Base-by-base conservation (phyloP, 2,888 invertebrate species). In the Dione juno region DNA sequence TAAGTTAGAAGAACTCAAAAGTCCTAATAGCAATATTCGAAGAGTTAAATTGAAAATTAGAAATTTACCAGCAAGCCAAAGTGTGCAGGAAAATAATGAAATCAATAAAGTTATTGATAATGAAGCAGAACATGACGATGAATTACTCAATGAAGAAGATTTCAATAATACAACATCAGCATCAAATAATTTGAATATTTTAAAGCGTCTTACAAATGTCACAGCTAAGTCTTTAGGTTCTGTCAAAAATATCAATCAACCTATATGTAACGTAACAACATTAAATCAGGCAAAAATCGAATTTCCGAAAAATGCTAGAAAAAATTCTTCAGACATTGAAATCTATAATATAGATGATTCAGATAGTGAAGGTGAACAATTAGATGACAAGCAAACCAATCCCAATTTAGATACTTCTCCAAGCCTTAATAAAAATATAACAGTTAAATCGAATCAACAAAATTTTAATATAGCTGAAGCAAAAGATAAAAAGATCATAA, bases 291-390 rank as follows among this genome's bases (percentile, higher is more conserved):
- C 66, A n/a, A 71, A 74, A 70, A 81, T 81, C 67, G 74, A 69
- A 28, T 71, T 77, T 54, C 74, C 67, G 76, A 78, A 76, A 78
- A 77, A 45, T 74, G 73, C 74, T 50, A 77, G 3, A 74, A 81
- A 80, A 68, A 79, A 79, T 70, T 78, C 79, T 72, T 75, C 80
- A 50, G 84, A 86, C 71, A 82, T 88, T 67, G 92, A 92, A 82
- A 88, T 91, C 75, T 90, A 86, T 72, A 90, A 87, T 74, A 84
- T 92, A 74, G 92, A 92, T 63, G 92, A 92, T 76, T 92, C 92
- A 64, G 92, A 92, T 68, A 86, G 85, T 77, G 90, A 92, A 69
- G 88, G 87, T 74, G 64, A 74, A 58, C 16, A 69, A 45, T 19
- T 40, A 35, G 65, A 67, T 45, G 37, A 40, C 21, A 67, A 66